Conservation (phyloP, 2,113 vertebrate genomes). For the Rissa tridactyla region DNA sequence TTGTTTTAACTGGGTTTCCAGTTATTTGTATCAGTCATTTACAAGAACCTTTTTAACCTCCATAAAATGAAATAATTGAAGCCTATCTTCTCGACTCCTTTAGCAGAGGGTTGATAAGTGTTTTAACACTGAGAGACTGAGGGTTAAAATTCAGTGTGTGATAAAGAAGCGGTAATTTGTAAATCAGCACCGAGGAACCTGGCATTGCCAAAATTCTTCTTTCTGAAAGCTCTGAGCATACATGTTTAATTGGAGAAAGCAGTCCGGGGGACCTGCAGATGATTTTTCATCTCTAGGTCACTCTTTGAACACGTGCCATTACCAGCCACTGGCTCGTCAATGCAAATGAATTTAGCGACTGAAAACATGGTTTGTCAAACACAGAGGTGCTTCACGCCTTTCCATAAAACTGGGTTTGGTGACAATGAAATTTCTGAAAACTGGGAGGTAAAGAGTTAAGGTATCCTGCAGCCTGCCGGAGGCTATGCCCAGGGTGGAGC, state of each 20-base stretch:
- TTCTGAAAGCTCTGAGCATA: neutral
- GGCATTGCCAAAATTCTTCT: neutral
- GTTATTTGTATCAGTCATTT: constrained; percentile 79
- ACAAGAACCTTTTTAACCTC: constrained; percentile 80
- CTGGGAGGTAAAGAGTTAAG: neutral
- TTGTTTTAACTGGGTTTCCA: constrained; percentile 82
- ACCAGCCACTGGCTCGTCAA: neutral
- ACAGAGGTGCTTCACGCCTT: neutral
- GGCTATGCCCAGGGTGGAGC: rapidly evolving
- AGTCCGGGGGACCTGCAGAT: neutral
- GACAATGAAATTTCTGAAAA: neutral
- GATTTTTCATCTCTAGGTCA: neutral
- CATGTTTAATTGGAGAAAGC: neutral
- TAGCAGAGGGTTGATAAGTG: neutral
- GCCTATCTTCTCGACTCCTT: constrained; percentile 47
- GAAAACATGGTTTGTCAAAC: neutral
- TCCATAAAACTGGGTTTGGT: neutral
- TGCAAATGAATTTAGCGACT: neutral
- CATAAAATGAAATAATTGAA: constrained; percentile 73
- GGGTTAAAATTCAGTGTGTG: neutral
- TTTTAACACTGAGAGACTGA: constrained; percentile 20
- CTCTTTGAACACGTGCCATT: neutral
- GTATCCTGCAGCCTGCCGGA: neutral
- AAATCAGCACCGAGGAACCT: neutral
- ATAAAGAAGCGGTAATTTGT: neutral